Evolutionary conservation across 2,797 vertebrate genomes (phyloP).

Genomic region (Xyrichtys novacula): DNA sequence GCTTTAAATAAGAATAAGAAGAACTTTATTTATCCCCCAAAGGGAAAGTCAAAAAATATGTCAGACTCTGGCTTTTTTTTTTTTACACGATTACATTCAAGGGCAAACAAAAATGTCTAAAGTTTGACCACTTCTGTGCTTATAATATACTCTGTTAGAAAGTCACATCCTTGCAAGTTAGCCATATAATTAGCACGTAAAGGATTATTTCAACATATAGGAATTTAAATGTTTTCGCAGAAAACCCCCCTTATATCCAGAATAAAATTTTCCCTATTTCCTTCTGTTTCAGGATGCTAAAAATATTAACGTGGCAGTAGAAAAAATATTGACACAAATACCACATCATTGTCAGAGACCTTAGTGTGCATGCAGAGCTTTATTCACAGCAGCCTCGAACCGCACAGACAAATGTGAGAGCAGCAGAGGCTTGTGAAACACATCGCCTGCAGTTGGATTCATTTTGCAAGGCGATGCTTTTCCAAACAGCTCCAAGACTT

Average conservation of each 20-base stretch:
- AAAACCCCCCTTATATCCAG: too few relatives aligned
- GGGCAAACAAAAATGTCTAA: not conserved
- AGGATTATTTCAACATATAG: not conserved
- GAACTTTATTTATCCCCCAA: too few relatives aligned
- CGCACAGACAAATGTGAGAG: conserved; percentile 44
- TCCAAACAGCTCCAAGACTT: conserved; percentile 92
- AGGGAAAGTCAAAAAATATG: too few relatives aligned
- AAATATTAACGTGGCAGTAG: not conserved
- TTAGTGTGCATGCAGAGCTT: conserved; percentile 17
- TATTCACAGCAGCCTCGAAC: conserved; percentile 21
- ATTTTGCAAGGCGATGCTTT: conserved; percentile 87
- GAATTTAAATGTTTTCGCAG: not conserved
- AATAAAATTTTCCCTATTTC: too few relatives aligned
- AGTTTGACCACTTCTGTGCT: not conserved
- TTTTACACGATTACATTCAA: not conserved
- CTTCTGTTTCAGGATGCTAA: not conserved
- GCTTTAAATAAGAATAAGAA: too few relatives aligned
- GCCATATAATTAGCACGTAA: not conserved
- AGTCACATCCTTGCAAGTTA: not conserved
- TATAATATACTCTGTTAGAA: not conserved
- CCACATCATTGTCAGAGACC: conserved; percentile 3
- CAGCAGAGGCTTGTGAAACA: conserved; percentile 56
- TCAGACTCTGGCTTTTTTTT: too few relatives aligned
- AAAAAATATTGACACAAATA: not conserved
- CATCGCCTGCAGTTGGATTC: conserved; percentile 57